Base-by-base conservation (phyloP, 2,888 invertebrate genomes). In the Scaptomyza tumidula region DNA sequence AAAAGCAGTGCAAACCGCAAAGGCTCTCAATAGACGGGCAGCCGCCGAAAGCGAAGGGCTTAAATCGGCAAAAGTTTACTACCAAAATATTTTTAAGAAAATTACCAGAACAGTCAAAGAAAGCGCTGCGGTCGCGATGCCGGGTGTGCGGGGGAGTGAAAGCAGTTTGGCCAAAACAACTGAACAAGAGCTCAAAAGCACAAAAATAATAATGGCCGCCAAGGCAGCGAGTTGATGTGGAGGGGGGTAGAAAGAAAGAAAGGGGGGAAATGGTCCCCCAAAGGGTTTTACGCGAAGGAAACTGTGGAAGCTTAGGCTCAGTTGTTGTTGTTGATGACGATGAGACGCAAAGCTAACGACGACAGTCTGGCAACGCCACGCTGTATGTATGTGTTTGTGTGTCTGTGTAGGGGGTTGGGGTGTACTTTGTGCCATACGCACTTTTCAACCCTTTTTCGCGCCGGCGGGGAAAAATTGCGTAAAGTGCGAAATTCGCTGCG, bases 381-480 rank as follows among this genome's bases (percentile, higher is more conserved):
- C 56, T 29, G 19, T 11, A 6, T 44, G 37, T 44, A 10, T 19
- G n/a, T 50, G 41, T 49, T n/a, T n/a, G 35, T 71, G 37, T 59
- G 39, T 56, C 59, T 54, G 63, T 63, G 54, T 54, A 59, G 52
- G 45, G 45, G 58, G 64, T 41, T 64, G 71, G 84, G 69, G 71
- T 77, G 80, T 73, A 65, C 64, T 57, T 62, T 48, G 46, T 29
- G 63, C 71, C 79, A 75, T 62, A 85, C 86, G 86, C 86, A 85
- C 84, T 81, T 80, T 86, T 81, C 84, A 86, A 83, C 84, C 86
- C 84, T 86, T 85, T 86, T 86, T 81, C 55, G 81, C 75, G 79
- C 80, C 71, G 85, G 85, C 85, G 85, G 87, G 87, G 85, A 80
- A 82, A 80, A 80, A 76, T 78, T 85, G 85, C 85, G 85, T 86